Conservation (phyloP, 2,797 vertebrate genomes). For the Nasua narica region DNA sequence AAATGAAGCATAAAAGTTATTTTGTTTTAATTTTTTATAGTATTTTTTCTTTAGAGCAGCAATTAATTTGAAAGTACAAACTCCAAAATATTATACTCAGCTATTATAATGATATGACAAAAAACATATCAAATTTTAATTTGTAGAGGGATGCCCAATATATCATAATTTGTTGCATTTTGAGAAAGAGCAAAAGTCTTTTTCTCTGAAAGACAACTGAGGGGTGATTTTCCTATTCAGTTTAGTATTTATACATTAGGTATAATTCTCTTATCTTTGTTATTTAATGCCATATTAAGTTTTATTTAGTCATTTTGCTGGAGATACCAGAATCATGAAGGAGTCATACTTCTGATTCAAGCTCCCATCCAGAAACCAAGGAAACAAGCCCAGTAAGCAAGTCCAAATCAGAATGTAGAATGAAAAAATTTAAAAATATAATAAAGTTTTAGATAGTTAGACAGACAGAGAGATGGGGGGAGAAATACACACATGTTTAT, state of each 20-base stretch:
- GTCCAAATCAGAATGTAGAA: not conserved
- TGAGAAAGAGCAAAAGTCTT: not conserved
- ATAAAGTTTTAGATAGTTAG: not conserved
- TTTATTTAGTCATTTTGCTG: not conserved
- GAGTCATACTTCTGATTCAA: not conserved
- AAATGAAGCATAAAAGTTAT: slow-evolving; percentile 1
- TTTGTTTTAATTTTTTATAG: not conserved
- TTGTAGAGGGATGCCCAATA: slow-evolving; percentile 11
- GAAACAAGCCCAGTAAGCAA: not conserved
- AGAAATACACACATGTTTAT: not conserved
- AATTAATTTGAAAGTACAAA: slow-evolving; percentile 58
- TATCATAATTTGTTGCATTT: not conserved
- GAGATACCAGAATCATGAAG: not conserved
- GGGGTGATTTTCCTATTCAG: not conserved
- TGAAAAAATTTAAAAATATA: not conserved
- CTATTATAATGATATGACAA: slow-evolving; percentile 56
- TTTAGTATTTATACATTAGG: not conserved
- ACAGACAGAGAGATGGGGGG: not conserved
- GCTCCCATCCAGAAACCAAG: not conserved
- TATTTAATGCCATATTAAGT: not conserved
- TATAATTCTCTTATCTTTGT: not conserved
- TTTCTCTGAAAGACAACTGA: not conserved
- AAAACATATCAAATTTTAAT: slow-evolving; percentile 54
- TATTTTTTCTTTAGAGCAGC: slow-evolving; percentile 27
- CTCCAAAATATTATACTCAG: not conserved